A percentile compares a stretch with the other conserved stretches of the same genome.
Evolutionary conservation across 2,113 vertebrate species (phyloP).

Genomic region (Lepisosteus osseus): DNA sequence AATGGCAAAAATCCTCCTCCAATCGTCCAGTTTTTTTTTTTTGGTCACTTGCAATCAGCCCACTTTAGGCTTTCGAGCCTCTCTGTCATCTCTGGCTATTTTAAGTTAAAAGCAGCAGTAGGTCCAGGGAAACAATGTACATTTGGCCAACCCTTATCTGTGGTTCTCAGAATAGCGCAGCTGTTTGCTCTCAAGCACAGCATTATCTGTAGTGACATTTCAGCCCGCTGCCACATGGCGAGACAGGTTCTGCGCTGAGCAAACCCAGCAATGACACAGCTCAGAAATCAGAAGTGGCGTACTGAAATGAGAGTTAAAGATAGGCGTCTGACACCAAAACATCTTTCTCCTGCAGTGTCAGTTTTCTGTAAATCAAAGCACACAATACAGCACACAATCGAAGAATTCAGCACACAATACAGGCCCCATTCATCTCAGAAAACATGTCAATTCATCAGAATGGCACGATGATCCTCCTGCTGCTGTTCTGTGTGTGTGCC

Average conservation of each 20-base stretch:
- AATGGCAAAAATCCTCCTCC: neutral
- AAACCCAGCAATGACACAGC: neutral
- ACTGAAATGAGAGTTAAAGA: no score
- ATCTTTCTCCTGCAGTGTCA: no score
- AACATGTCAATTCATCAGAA: no score
- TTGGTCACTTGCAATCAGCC: neutral
- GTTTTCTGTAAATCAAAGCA: no score
- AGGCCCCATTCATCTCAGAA: no score
- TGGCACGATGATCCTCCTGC: no score
- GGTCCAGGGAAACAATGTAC: slow-evolving; percentile 49
- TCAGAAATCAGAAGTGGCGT: neutral
- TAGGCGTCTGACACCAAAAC: no score
- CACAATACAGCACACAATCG: no score
- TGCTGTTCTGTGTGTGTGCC: no score
- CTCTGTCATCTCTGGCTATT: slow-evolving; percentile 40
- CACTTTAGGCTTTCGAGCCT: neutral
- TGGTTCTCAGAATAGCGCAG: slow-evolving; percentile 62
- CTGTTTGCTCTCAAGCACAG: slow-evolving; percentile 34
- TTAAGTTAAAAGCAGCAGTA: slow-evolving; percentile 40
- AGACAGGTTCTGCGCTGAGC: neutral
- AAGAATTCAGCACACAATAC: no score
- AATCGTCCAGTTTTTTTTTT: neutral
- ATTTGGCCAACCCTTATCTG: slow-evolving; percentile 53
- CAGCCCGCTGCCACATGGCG: slow-evolving; percentile 23
- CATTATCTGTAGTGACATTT: slow-evolving; percentile 51